A percentile compares a stretch with the other conserved stretches of the same genome.
These are phyloP conservation scores for Omphaloscelis lunosa DNA, from an alignment of 2,888 invertebrate genomes.

Conservation along the genomic window DNA sequence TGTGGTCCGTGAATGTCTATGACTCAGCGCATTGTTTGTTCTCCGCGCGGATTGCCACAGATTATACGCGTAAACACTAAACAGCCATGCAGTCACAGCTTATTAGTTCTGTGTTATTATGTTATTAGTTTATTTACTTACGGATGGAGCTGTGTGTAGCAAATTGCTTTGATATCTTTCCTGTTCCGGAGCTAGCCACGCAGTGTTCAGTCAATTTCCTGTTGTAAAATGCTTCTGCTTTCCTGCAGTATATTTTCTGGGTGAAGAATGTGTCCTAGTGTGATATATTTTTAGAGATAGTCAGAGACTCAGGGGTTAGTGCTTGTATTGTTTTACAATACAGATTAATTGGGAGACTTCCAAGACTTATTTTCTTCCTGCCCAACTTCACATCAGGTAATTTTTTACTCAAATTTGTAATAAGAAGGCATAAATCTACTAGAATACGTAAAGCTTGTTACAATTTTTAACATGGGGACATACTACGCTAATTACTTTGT, in stretches of 20 bases:
- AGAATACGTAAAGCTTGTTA: neutral
- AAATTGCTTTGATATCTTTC: constrained; percentile 46
- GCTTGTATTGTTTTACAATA: neutral
- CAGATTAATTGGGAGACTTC: neutral
- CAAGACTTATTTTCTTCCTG: neutral
- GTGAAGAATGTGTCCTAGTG: constrained; percentile 20
- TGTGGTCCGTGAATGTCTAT: constrained; percentile 42
- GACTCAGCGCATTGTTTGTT: constrained; percentile 54
- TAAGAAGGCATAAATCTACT: neutral
- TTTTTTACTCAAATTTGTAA: neutral
- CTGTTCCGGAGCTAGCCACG: constrained; percentile 43
- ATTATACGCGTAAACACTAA: constrained; percentile 56
- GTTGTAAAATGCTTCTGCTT: constrained; percentile 40
- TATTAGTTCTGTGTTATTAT: constrained; percentile 45
- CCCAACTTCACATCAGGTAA: neutral
- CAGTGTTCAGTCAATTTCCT: constrained; percentile 44
- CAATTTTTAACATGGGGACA: neutral
- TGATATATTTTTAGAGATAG: neutral
- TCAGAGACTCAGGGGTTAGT: neutral
- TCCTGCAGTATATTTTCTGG: constrained; percentile 27
- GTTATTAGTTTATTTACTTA: constrained; percentile 40
- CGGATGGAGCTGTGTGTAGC: constrained; percentile 12
- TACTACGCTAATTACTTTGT: neutral
- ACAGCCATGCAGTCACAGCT: constrained; percentile 40
- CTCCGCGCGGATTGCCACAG: constrained; percentile 56